phyloP scores from a whole-genome alignment of 2,888 invertebrate species.

The Drosophila dives region DNA sequence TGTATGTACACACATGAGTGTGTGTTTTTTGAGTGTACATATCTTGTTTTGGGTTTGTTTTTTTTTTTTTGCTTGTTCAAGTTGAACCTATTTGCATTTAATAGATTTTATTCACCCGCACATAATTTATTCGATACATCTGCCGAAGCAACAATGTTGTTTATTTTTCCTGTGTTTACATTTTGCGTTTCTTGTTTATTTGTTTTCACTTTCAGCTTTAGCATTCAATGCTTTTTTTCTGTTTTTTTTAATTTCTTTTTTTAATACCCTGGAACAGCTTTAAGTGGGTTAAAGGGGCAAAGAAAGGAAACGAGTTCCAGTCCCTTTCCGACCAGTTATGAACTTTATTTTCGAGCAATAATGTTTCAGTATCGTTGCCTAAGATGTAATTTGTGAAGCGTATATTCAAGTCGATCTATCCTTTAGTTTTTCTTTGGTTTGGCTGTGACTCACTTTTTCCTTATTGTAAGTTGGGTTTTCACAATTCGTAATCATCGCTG shows the following conservation, averaged over 20 bases:
- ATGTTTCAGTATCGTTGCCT: no score
- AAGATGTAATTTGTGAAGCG: no score
- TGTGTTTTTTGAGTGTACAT: background rate
- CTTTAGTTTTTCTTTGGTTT: background rate
- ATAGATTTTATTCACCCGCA: conserved; percentile 22
- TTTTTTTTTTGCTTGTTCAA: conserved; percentile 1
- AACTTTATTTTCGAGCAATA: background rate
- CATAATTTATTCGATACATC: background rate
- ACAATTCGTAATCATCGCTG: conserved; percentile 34
- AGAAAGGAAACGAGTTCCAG: no score
- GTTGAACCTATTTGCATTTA: conserved; percentile 19
- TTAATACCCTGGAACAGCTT: background rate
- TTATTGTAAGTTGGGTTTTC: conserved; percentile 36
- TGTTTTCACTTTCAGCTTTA: conserved; percentile 41
- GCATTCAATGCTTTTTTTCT: conserved; percentile 17
- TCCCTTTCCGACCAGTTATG: background rate
- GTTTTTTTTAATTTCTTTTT: background rate
- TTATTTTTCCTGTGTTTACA: conserved; percentile 40
- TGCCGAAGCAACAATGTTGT: conserved; percentile 15
- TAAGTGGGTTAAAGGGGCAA: background rate
- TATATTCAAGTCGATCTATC: background rate
- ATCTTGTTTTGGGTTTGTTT: background rate
- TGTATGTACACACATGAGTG: background rate
- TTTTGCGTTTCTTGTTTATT: conserved; percentile 28
- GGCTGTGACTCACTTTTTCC: conserved; percentile 27